These are phyloP conservation scores for Drosophila fuyamai DNA, from an alignment of 1,140 invertebrate genomes.

Conservation along the genomic window DNA sequence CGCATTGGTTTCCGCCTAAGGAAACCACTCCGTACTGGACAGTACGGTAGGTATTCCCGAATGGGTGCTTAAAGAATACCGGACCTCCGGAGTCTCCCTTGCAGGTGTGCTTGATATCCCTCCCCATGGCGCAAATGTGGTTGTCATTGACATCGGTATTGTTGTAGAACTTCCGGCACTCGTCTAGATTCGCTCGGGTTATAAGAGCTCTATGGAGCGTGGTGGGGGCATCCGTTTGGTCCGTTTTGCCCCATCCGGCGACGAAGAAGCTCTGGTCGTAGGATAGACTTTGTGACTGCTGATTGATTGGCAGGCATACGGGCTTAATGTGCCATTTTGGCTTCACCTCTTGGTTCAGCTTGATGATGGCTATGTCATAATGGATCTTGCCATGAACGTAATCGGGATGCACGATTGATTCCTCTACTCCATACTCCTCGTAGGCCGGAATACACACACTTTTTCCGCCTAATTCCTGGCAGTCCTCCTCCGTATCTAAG, in stretches of 20 bases:
- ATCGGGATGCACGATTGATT: conserved; percentile 86
- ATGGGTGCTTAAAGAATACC: conserved; percentile 81
- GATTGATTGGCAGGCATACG: conserved; percentile 69
- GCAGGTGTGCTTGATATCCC: conserved; percentile 88
- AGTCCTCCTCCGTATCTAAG: conserved; percentile 86
- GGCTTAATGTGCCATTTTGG: conserved; percentile 67
- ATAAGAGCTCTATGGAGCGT: conserved; percentile 52
- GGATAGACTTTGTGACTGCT: conserved; percentile 20
- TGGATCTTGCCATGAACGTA: conserved; percentile 86
- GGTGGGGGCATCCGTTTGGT: conserved; percentile 17
- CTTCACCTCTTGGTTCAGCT: conserved; percentile 52
- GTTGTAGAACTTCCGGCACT: conserved; percentile 51
- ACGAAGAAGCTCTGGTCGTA: conserved; percentile 62
- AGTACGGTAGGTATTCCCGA: conserved; percentile 41
- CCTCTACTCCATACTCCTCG: conserved; percentile 86
- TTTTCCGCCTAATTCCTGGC: conserved; percentile 66
- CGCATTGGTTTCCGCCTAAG: conserved; percentile 60
- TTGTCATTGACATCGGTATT: conserved; percentile 67
- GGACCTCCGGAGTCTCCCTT: conserved; percentile 92
- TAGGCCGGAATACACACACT: conserved; percentile 85
- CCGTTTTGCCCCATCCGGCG: conserved; percentile 75
- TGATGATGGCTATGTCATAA: conserved; percentile 89
- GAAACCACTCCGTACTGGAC: conserved; percentile 78
- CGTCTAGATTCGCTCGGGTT: conserved; percentile 28
- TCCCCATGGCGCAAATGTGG: conserved; percentile 89